phyloP scores from a whole-genome alignment of 35 echinoderm and acorn worm species.

The Anneissia japonica region DNA sequence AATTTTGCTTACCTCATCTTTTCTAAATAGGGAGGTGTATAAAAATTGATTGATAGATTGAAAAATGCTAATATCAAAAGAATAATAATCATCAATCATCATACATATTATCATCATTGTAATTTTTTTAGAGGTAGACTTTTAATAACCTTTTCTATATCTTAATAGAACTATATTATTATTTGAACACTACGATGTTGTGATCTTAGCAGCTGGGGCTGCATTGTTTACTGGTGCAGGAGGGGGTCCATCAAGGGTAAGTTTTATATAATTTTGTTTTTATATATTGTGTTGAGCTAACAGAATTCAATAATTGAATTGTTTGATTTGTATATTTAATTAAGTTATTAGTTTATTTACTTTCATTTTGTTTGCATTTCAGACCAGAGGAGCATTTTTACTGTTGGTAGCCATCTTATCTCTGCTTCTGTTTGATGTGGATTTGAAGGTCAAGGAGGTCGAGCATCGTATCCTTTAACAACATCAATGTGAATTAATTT shows the following conservation, averaged over 20 bases:
- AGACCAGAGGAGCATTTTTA: slow-evolving; percentile 80
- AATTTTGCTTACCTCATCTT: too few species aligned
- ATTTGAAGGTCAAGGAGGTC: slow-evolving; percentile 30
- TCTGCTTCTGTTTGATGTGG: slow-evolving; percentile 85
- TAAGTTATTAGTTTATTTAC: background rate
- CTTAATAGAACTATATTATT: slow-evolving; percentile 62
- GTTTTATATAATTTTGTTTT: too few species aligned
- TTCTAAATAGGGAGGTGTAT: too few species aligned
- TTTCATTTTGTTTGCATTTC: slow-evolving; percentile 16
- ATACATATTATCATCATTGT: background rate
- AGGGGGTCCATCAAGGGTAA: slow-evolving; percentile 69
- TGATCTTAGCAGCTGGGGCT: slow-evolving; percentile 57
- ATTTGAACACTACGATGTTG: slow-evolving; percentile 93
- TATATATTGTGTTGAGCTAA: too few species aligned
- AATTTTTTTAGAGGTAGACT: background rate
- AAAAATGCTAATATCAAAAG: too few species aligned
- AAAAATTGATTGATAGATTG: too few species aligned
- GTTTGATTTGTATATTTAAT: background rate
- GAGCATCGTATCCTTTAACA: slow-evolving; percentile 96
- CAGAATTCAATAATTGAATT: background rate
- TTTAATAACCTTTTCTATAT: background rate
- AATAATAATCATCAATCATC: too few species aligned
- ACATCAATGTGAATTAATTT: background rate
- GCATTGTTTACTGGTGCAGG: slow-evolving; percentile 76
- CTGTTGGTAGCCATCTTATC: slow-evolving; percentile 67